Conservation (phyloP, 2,888 invertebrate species). For the Hemistola chrysoprasaria region DNA sequence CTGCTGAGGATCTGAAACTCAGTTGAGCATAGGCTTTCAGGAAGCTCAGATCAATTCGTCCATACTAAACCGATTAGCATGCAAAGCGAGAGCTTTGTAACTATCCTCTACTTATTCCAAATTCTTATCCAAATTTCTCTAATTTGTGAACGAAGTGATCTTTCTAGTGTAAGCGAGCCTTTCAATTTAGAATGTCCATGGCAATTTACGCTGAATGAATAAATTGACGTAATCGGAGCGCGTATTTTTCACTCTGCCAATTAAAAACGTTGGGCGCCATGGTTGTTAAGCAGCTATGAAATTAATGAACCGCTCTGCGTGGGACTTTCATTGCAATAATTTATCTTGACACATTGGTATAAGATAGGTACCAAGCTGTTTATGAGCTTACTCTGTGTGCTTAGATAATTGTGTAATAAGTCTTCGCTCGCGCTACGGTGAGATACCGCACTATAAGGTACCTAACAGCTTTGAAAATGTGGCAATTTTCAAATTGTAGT, state of each 20-base stretch:
- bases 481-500: no score
- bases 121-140: neutral
- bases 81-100: slow-evolving; percentile 26
- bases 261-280: slow-evolving; percentile 64
- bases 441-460: no score
- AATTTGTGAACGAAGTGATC: slow-evolving; percentile 35
- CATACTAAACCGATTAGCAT: slow-evolving; percentile 42
- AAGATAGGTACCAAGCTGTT: no score
- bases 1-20: slow-evolving; percentile 27
- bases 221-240: slow-evolving; percentile 64
- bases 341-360: slow-evolving; percentile 13
- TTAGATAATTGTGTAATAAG: no score
- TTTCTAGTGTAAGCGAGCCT: slow-evolving; percentile 34
- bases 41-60: slow-evolving; percentile 29
- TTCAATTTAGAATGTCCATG: slow-evolving; percentile 45
- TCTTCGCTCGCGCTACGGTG: no score
- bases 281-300: slow-evolving; percentile 58
- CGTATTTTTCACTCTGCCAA: slow-evolving; percentile 75
- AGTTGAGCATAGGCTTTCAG: slow-evolving; percentile 25
- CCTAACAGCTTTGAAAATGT: no score
- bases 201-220: slow-evolving; percentile 57
- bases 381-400: no score
- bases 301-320: slow-evolving; percentile 55
- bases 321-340: slow-evolving; percentile 26
- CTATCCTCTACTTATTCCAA: slow-evolving; percentile 1